Evolutionary conservation across 2,113 vertebrate genomes (phyloP).

Genomic region (Alces alces): DNA sequence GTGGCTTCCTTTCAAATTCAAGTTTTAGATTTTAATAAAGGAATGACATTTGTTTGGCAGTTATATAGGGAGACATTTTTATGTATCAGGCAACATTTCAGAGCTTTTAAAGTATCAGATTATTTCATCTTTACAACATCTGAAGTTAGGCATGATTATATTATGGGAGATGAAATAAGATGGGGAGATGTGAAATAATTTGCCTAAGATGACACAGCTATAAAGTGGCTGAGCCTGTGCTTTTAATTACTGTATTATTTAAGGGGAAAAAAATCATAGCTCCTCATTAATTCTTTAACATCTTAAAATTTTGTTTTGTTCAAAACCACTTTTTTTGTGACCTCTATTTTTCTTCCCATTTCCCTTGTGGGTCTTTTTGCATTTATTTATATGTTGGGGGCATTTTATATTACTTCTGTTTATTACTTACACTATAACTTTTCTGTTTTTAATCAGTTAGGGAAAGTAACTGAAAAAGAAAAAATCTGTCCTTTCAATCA

Average conservation of each 20-base stretch:
- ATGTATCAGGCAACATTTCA: neutral
- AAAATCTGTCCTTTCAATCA: constrained; percentile 30
- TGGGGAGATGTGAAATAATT: neutral
- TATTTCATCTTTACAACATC: neutral
- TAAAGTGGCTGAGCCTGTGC: neutral
- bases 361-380: neutral
- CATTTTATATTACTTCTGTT: constrained; percentile 22
- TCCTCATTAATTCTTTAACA: neutral
- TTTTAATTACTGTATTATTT: neutral
- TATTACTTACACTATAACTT: neutral
- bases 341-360: neutral
- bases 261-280: neutral
- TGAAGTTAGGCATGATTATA: neutral
- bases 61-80: neutral
- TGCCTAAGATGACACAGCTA: neutral
- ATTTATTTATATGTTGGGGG: constrained; percentile 22
- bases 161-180: neutral
- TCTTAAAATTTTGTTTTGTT: constrained; percentile 15
- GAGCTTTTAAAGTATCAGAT: neutral
- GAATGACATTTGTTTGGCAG: neutral
- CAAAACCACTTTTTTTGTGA: neutral
- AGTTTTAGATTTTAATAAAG: neutral
- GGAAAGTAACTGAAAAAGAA: constrained; percentile 20
- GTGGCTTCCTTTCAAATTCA: neutral
- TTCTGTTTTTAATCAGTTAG: constrained; percentile 55